Base-by-base conservation (phyloP, 2,888 invertebrate genomes). In the Ornithoptera alexandrae region DNA sequence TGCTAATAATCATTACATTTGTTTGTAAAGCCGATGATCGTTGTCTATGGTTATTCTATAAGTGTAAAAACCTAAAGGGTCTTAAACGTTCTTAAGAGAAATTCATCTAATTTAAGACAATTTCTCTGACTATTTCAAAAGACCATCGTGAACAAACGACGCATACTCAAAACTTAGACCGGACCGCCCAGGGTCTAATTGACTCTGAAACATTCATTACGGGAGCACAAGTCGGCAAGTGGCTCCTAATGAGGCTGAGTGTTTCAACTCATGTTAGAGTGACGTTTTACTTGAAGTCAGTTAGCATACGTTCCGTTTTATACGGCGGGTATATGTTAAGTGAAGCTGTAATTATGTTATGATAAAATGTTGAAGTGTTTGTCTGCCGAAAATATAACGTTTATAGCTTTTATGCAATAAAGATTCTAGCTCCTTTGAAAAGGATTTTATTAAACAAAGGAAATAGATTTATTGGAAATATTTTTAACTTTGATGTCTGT, bases 141-240 rank as follows among this genome's bases (percentile, higher is more conserved):
- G 65, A 59, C 58, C 65, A 62, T 59, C 58, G 39, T 7, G 56
- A 68, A 62, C 56, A 68, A 63, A 70, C 70, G 65, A 77, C 73
- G 72, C 74, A 74, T 67, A 74, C 74, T 75, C 71, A 75, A 70
- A 70, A 70, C 70, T 70, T 67, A 64, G 70, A 61, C 70, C 75
- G 74, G 72, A 75, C 81, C 74, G 72, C 75, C 81, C 67, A 74
- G 75, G 67, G 70, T 65, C 69, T 72, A 75, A 74, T 74, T 78
- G 75, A 78, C 76, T 77, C 69, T 71, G 73, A 75, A 74, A 73
- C 75, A 77, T 76, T 81, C 77, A 78, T 82, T 80, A 79, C 71
- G 73, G 73, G 72, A 73, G 76, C 76, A 76, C 74, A 71, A 73
- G 77, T 74, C 73, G 71, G 72, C 76, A 77, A 82, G 80, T 79